Evolutionary conservation across 2,888 invertebrate genomes (phyloP).

Genomic region (Heliconius cydno): DNA sequence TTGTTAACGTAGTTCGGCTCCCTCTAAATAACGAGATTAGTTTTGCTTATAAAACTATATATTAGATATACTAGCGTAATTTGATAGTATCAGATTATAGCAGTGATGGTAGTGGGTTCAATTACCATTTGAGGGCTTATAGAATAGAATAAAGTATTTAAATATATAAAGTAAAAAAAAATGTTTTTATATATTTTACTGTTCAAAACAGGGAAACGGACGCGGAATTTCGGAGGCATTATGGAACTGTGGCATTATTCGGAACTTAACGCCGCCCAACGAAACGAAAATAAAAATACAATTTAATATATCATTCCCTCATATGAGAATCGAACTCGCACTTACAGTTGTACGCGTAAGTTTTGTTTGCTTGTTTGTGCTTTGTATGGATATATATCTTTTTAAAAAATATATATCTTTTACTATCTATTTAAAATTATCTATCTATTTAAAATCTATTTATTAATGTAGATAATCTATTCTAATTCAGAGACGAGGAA

Average conservation of each 20-base stretch:
- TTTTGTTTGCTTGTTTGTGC: too few relatives aligned
- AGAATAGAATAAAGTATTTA: not conserved
- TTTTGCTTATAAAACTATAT: conserved; percentile 12
- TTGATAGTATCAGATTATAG: not conserved
- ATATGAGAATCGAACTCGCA: not conserved
- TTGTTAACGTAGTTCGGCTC: conserved; percentile 6
- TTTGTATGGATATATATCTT: too few relatives aligned
- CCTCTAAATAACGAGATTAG: conserved; percentile 23
- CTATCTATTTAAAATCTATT: not conserved
- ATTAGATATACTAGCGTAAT: too few relatives aligned
- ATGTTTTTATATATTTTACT: too few relatives aligned
- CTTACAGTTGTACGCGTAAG: too few relatives aligned
- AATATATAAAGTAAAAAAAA: not conserved
- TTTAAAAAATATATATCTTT: too few relatives aligned
- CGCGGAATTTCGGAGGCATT: too few relatives aligned
- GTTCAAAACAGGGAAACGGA: too few relatives aligned
- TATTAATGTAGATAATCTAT: not conserved
- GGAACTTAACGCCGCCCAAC: too few relatives aligned
- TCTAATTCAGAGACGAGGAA: not conserved
- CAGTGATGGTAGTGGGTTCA: not conserved
- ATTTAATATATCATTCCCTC: not conserved
- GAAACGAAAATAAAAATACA: not conserved
- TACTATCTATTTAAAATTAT: too few relatives aligned
- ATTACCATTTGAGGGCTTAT: not conserved
- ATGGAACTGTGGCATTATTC: too few relatives aligned